Evolutionary conservation across 2,888 invertebrate species (phyloP).

Genomic region (Scaptodrosophila latifasciaeformis): DNA sequence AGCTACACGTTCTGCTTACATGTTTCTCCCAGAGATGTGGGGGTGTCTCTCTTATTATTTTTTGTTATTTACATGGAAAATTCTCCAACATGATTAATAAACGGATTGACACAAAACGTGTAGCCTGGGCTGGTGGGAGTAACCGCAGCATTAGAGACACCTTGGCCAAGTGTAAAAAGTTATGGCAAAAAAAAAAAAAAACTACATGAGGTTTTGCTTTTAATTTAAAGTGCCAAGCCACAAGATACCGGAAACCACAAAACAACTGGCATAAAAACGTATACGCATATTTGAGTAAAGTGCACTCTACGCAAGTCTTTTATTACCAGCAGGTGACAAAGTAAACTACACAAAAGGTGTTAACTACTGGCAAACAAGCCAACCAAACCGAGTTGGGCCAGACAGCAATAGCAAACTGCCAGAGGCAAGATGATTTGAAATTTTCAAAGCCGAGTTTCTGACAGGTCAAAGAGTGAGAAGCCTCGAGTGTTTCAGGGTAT

Average conservation of each 20-base stretch:
- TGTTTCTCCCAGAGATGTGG: too few species aligned
- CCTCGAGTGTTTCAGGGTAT: not conserved
- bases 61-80: too few species aligned
- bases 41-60: too few species aligned
- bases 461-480: not conserved
- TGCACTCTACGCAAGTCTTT: slow-evolving; percentile 39
- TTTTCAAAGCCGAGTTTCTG: not conserved
- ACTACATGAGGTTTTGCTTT: slow-evolving; percentile 25
- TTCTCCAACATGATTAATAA: slow-evolving; percentile 53
- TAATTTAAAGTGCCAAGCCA: too few species aligned
- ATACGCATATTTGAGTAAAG: not conserved
- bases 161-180: not conserved
- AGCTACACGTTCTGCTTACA: slow-evolving; percentile 42
- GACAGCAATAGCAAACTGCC: slow-evolving; percentile 15
- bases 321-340: slow-evolving; percentile 57
- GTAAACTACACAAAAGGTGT: slow-evolving; percentile 39
- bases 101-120: too few species aligned
- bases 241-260: not conserved
- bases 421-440: not conserved
- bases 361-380: too few species aligned
- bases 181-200: too few species aligned
- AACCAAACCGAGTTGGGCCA: not conserved
- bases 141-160: slow-evolving; percentile 1
- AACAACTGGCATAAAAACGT: not conserved
- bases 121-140: too few species aligned